Evolutionary conservation across 2,113 vertebrate genomes (phyloP), one percentile per base, ranked within the genome.

Genomic region (Anarhynchus alexandrinus): DNA sequence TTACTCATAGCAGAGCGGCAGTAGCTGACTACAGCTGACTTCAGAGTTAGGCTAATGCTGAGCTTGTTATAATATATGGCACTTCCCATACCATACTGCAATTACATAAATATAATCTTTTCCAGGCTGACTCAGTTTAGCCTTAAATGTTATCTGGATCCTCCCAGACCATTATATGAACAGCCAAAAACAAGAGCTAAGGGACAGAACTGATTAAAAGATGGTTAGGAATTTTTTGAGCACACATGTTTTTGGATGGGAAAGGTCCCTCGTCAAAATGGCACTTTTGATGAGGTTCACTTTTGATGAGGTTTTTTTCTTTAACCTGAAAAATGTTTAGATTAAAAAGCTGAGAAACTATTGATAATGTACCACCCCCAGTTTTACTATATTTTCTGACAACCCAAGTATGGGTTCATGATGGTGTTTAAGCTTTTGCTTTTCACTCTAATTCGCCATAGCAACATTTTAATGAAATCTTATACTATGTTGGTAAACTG

Each of bases 101-200:
- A 94, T 96, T 95, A 94, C 9, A 83, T 73, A 87, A 94, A 94
- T 78, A 52, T 61, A 94, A 77, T 85, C 86, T 94, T 79, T 93
- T 89, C 91, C 78, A 95, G 38, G 58, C 51, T 96, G 97, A 97
- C 81, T 96, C 94, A 93, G 73, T 91, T 57, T 59, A 92, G 57
- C 81, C 70, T 73, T 94, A 90, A 94, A 96, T 95, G 94, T 96
- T 97, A 96, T 95, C 96, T 96, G 86, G 79, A 77, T 79, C 91
- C 91, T 97, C 93, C 95, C 91, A 94, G 89, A 69, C 62, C 89
- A 96, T 88, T 88, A 91, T 38, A 27, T 38, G 72, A 77, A 73
- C 82, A 91, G 55, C 78, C 81, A 91, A 83, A 71, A 57, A 19
- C n/a, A 64, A 86, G 72, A 90, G 78, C 66, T 90, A 30, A 66